Percentiles rank a stretch among this genome's conserved stretches.
phyloP scores from a whole-genome alignment of 2,797 vertebrate genomes.

The Otus scops region DNA sequence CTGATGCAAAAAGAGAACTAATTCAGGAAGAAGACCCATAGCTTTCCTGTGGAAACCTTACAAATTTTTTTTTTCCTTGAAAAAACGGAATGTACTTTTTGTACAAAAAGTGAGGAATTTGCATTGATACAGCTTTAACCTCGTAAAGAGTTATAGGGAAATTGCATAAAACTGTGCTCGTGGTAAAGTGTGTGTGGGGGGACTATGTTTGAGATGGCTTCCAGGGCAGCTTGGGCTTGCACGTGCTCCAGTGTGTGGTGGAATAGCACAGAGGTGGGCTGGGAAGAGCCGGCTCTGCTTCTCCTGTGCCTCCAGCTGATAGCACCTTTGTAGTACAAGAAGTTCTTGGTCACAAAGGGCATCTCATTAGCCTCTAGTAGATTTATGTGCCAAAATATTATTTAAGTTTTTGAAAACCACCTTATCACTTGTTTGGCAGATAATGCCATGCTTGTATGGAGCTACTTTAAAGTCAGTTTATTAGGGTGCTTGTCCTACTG shows the following conservation, averaged over 20 bases:
- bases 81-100: not conserved
- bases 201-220: not conserved
- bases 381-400: not conserved
- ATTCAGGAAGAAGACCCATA: not conserved
- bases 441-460: not conserved
- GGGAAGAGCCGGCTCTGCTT: not conserved
- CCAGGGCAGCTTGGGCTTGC: not conserved
- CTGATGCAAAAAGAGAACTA: not conserved
- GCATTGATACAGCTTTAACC: not conserved
- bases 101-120: not conserved
- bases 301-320: not conserved
- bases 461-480: not conserved
- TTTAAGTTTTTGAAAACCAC: not conserved
- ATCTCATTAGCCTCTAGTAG: not conserved
- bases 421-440: not conserved
- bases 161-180: not conserved
- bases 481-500: not conserved
- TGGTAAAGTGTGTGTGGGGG: not conserved
- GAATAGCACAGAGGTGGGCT: not conserved
- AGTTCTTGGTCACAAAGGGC: not conserved
- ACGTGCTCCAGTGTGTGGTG: not conserved
- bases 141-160: fast-evolving
- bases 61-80: not conserved
- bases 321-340: not conserved
- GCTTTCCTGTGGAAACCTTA: not conserved